Evolutionary conservation across 2,113 vertebrate species (phyloP).

Genomic region (Atlantisia rogersi): DNA sequence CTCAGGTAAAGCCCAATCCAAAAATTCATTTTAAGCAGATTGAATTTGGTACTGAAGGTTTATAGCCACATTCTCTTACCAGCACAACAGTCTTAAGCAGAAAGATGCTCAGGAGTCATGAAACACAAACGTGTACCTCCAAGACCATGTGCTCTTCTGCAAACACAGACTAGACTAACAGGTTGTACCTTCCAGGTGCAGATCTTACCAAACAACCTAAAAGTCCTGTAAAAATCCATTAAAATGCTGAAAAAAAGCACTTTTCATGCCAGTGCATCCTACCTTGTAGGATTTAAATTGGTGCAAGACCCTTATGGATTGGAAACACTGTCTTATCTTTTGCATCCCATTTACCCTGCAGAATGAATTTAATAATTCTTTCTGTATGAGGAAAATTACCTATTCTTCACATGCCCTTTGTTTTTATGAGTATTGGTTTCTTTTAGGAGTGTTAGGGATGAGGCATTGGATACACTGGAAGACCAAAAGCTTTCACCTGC

Average conservation of each 20-base stretch:
- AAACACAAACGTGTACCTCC: background rate
- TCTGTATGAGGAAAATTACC: slow-evolving; percentile 8
- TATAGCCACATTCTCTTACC: background rate
- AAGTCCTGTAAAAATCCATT: background rate
- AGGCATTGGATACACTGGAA: background rate
- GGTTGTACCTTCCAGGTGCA: background rate
- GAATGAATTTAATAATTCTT: slow-evolving; percentile 38
- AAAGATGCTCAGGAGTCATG: background rate
- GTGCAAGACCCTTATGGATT: slow-evolving; percentile 28
- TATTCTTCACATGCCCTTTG: background rate
- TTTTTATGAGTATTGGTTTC: background rate
- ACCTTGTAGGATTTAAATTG: slow-evolving; percentile 34
- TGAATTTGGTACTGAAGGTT: background rate
- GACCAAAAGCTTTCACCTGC: slow-evolving; percentile 32
- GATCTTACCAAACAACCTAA: background rate
- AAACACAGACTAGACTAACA: background rate
- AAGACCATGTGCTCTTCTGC: background rate
- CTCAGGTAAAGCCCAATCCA: background rate
- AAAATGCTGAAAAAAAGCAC: background rate
- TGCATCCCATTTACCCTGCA: slow-evolving; percentile 9
- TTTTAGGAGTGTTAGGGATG: background rate
- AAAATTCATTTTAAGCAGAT: slow-evolving; percentile 6
- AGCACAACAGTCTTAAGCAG: background rate
- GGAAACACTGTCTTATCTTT: slow-evolving; percentile 23
- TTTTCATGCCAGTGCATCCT: background rate